phyloP scores from a whole-genome alignment of 92 coral and sea anemone species.

The Zoanthus solanderi region DNA sequence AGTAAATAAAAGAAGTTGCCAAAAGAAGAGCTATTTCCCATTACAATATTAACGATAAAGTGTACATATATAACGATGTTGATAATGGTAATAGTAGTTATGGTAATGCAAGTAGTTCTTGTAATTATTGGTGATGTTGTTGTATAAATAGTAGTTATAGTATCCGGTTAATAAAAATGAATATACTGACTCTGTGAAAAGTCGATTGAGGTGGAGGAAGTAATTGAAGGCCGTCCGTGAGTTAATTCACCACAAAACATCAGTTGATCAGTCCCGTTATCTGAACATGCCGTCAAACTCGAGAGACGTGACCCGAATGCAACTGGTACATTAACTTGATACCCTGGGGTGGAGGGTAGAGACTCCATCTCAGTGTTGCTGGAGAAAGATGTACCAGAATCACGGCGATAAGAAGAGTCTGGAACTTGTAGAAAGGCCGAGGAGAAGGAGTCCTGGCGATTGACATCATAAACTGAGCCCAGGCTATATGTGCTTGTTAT shows the following conservation, averaged over 20 bases:
- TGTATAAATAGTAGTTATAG: too few relatives aligned
- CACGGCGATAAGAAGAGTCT: conserved; percentile 45
- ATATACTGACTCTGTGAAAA: not conserved
- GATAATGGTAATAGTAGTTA: too few relatives aligned
- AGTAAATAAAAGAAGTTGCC: too few relatives aligned
- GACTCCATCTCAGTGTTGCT: conserved; percentile 66
- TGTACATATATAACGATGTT: too few relatives aligned
- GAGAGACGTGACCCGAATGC: not conserved
- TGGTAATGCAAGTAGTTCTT: too few relatives aligned
- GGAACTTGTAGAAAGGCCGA: conserved; percentile 36
- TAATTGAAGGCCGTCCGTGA: conserved; percentile 27
- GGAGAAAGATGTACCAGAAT: conserved; percentile 57
- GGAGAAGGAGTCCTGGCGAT: conserved; percentile 31
- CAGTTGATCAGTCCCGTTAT: conserved; percentile 21
- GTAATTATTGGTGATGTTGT: too few relatives aligned
- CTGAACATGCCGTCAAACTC: conserved; percentile 1
- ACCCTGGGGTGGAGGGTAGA: conserved; percentile 62
- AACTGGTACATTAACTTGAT: not conserved
- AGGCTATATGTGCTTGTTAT: conserved; percentile 27
- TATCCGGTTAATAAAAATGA: not conserved
- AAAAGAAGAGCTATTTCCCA: too few relatives aligned
- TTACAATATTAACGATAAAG: too few relatives aligned
- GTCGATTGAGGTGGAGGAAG: not conserved
- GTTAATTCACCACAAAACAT: not conserved
- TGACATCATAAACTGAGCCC: conserved; percentile 25